Evolutionary conservation across 2,797 vertebrate species (phyloP).

Genomic region (Acrocephalus scirpaceus): DNA sequence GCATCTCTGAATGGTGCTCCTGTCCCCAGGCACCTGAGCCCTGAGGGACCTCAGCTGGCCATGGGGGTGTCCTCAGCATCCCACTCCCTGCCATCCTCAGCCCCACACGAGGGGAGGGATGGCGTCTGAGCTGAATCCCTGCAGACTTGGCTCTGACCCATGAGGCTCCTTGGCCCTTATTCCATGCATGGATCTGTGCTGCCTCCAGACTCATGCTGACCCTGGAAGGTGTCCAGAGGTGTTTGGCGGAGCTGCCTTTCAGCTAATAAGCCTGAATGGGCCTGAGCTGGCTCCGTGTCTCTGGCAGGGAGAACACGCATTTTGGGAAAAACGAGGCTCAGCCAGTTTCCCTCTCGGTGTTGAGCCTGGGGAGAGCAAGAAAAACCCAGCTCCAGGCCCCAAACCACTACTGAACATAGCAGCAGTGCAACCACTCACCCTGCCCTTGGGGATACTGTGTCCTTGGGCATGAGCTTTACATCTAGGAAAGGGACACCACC

Average conservation of each 20-base stretch:
- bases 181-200: neutral
- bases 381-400: neutral
- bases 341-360: neutral
- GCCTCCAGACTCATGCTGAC: constrained; percentile 34
- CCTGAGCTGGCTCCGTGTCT: neutral
- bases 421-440: neutral
- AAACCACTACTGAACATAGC: neutral
- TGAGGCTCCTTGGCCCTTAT: neutral
- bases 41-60: neutral
- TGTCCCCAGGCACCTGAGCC: neutral
- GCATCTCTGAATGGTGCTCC: neutral
- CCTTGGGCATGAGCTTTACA: neutral
- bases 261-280: accelerated
- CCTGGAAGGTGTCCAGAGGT: constrained; percentile 16
- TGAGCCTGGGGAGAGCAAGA: neutral
- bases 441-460: accelerated
- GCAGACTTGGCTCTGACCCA: neutral
- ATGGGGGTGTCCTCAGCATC: neutral
- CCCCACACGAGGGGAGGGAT: accelerated
- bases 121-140: accelerated
- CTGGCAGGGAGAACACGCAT: neutral
- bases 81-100: neutral
- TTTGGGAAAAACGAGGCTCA: neutral
- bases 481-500: neutral
- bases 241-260: neutral